These are phyloP conservation scores for Calephelis perditalis DNA, from an alignment of 2,888 invertebrate species.

Conservation along the genomic window DNA sequence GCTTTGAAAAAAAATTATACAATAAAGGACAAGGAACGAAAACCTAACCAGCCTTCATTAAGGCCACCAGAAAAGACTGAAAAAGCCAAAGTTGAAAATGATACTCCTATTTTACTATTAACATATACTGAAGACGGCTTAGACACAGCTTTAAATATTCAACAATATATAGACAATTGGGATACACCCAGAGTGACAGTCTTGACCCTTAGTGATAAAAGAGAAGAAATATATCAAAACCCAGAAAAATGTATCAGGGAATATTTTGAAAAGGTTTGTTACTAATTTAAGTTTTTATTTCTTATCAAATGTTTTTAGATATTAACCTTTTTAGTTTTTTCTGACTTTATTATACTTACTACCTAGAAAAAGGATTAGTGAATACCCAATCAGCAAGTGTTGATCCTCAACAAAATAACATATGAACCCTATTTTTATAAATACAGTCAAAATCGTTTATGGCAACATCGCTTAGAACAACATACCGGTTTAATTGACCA, in stretches of 20 bases:
- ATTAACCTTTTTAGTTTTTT: too few species aligned
- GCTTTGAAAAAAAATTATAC: constrained; percentile 55
- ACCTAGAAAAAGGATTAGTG: too few species aligned
- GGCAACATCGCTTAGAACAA: too few species aligned
- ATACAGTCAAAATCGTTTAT: too few species aligned
- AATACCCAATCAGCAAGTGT: too few species aligned
- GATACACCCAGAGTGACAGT: constrained; percentile 54
- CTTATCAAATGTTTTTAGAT: neutral
- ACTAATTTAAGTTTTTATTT: neutral
- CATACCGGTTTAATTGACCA: too few species aligned
- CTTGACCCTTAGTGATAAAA: constrained; percentile 66
- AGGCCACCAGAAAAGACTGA: constrained; percentile 36
- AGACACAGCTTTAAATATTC: constrained; percentile 62
- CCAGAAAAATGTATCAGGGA: constrained; percentile 76
- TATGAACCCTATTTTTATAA: too few species aligned
- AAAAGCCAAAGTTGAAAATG: constrained; percentile 41
- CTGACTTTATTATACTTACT: too few species aligned
- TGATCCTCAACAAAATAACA: too few species aligned
- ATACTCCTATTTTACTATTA: constrained; percentile 61
- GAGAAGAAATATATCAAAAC: constrained; percentile 69
- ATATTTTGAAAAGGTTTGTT: constrained; percentile 72
- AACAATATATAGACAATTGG: constrained; percentile 67
- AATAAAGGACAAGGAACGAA: constrained; percentile 43
- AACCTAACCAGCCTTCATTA: constrained; percentile 41
- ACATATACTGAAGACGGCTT: constrained; percentile 76